These are phyloP conservation scores for Brachionus asplanchnoidis DNA, from an alignment of 1,140 invertebrate species.

Conservation along the genomic window DNA sequence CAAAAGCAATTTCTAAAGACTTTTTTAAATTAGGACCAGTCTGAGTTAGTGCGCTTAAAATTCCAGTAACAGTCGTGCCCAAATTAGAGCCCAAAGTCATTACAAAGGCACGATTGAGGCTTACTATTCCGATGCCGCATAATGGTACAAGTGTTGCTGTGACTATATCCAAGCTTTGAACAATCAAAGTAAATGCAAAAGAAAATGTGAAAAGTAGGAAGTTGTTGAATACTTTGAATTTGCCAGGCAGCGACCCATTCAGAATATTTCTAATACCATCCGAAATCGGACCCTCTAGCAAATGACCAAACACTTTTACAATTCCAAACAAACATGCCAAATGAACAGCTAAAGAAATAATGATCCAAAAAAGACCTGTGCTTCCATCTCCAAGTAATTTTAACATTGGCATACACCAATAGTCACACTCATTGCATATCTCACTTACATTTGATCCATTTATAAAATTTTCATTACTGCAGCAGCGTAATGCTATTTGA, in stretches of 20 bases:
- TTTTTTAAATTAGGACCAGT: constrained; percentile 48
- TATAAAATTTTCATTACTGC: background rate
- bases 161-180: constrained; percentile 65
- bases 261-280: constrained; percentile 60
- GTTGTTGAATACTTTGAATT: constrained; percentile 57
- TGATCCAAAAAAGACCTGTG: background rate
- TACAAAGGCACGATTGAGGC: constrained; percentile 63
- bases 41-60: constrained; percentile 61
- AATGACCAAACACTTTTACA: background rate
- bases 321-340: background rate
- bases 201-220: constrained; percentile 60
- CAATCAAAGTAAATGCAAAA: constrained; percentile 62
- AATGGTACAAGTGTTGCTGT: constrained; percentile 65
- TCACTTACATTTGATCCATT: background rate
- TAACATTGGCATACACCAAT: background rate
- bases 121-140: constrained; percentile 63
- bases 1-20: constrained; percentile 63
- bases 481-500: background rate
- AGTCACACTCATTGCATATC: background rate
- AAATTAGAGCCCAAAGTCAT: constrained; percentile 64
- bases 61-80: constrained; percentile 63
- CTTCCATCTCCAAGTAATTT: background rate
- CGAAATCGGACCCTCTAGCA: constrained; percentile 57
- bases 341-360: background rate
- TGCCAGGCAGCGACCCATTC: constrained; percentile 60